Conservation (phyloP, 2,113 vertebrate genomes). For the Erythrocebus patas region DNA sequence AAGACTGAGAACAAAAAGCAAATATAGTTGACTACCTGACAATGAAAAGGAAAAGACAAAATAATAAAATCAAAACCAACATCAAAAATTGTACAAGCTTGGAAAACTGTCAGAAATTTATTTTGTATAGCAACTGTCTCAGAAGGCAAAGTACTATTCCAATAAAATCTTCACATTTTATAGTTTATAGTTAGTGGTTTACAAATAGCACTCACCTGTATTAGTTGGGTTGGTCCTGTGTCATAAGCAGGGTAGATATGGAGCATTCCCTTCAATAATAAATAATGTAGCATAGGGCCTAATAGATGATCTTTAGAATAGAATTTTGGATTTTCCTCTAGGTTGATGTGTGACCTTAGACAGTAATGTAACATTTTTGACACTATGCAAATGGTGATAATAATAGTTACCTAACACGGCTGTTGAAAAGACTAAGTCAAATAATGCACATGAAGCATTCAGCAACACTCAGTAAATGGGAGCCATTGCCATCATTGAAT, state of each 20-base stretch:
- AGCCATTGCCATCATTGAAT: background rate
- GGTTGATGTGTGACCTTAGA: background rate
- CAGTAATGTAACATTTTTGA: background rate
- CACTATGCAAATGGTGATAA: background rate
- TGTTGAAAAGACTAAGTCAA: background rate
- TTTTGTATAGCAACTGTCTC: too few relatives aligned
- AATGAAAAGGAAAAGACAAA: background rate
- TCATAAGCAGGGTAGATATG: background rate
- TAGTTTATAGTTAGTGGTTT: background rate
- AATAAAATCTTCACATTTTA: background rate
- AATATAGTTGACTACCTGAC: background rate
- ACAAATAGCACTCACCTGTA: rapidly evolving
- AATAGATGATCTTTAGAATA: background rate
- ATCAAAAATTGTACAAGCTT: background rate
- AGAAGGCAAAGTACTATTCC: background rate
- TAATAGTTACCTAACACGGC: background rate
- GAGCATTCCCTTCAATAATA: too few relatives aligned
- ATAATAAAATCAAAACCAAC: background rate
- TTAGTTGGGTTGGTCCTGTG: background rate
- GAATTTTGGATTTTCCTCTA: background rate
- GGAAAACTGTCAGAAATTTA: background rate
- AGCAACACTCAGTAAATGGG: too few relatives aligned
- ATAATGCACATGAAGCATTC: too few relatives aligned
- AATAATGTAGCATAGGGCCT: background rate
- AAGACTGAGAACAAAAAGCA: background rate